Percentiles rank a stretch among this genome's conserved stretches.
Conservation (phyloP, 2,888 invertebrate species). For the Drosophila sordidula region DNA sequence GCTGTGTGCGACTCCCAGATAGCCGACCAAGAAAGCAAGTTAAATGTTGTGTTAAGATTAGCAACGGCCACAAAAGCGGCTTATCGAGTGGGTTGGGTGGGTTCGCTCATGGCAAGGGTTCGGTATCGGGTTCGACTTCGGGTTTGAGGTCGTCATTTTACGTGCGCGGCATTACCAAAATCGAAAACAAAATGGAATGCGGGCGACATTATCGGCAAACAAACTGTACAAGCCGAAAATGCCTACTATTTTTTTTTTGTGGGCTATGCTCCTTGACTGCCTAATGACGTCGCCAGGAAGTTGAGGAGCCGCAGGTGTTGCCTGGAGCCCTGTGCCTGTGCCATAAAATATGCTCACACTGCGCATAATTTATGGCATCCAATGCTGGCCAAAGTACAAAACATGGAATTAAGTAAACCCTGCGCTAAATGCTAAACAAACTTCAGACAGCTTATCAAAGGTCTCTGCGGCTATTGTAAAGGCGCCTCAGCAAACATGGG, state of each 20-base stretch:
- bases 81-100: conserved; percentile 47
- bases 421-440: conserved; percentile 55
- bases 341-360: conserved; percentile 67
- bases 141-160: conserved; percentile 25
- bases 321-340: conserved; percentile 5
- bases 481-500: conserved; percentile 35
- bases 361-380: conserved; percentile 69
- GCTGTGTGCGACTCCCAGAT: conserved; percentile 43
- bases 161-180: conserved; percentile 67
- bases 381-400: conserved; percentile 23
- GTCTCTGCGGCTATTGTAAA: neutral
- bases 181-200: conserved; percentile 40
- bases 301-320: conserved; percentile 64
- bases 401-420: conserved; percentile 30
- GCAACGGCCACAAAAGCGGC: conserved; percentile 71
- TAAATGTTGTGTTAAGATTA: conserved; percentile 80
- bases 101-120: conserved; percentile 21
- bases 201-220: conserved; percentile 67
- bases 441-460: conserved; percentile 57
- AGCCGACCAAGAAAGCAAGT: conserved; percentile 56
- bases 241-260: conserved; percentile 7
- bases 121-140: conserved; percentile 14
- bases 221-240: conserved; percentile 36
- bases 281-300: conserved; percentile 63
- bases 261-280: conserved; percentile 66